Percentiles rank a stretch among this genome's conserved stretches.
Conservation (phyloP, 1,140 invertebrate species). For the Drosophila lacertosa region DNA sequence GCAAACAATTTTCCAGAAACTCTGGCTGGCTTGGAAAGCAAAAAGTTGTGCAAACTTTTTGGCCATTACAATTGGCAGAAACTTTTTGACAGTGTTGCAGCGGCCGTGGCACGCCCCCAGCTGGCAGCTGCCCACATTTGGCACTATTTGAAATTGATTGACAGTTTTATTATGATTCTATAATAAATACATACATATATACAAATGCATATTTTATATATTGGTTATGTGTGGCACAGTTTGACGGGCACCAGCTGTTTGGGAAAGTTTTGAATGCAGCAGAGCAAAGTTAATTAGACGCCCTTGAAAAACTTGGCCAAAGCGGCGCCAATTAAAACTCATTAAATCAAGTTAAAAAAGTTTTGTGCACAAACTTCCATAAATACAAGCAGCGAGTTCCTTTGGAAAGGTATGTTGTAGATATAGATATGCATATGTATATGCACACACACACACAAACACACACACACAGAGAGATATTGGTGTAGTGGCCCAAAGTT, state of each 20-base stretch:
- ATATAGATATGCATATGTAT: conserved; percentile 29
- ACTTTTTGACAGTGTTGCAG: conserved; percentile 49
- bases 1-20: conserved; percentile 8
- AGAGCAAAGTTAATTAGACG: conserved; percentile 65
- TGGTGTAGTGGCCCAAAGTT: conserved; percentile 54
- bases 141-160: conserved; percentile 48
- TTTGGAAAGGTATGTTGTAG: conserved; percentile 5
- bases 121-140: conserved; percentile 14
- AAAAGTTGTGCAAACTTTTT: conserved; percentile 29
- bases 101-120: not conserved
- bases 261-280: not conserved
- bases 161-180: conserved; percentile 62
- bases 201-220: conserved; percentile 1
- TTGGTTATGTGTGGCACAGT: conserved; percentile 33
- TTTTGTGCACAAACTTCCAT: conserved; percentile 46
- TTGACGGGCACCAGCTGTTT: conserved; percentile 17
- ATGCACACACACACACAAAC: not conserved
- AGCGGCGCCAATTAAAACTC: conserved; percentile 75
- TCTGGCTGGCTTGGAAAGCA: not conserved
- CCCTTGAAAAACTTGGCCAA: conserved; percentile 70
- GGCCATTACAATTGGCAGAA: conserved; percentile 18
- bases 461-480: not conserved
- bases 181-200: not conserved
- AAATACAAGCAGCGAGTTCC: conserved; percentile 13
- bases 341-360: conserved; percentile 82